phyloP scores from a whole-genome alignment of 2,888 invertebrate genomes.

The Halocaridina rubra region DNA sequence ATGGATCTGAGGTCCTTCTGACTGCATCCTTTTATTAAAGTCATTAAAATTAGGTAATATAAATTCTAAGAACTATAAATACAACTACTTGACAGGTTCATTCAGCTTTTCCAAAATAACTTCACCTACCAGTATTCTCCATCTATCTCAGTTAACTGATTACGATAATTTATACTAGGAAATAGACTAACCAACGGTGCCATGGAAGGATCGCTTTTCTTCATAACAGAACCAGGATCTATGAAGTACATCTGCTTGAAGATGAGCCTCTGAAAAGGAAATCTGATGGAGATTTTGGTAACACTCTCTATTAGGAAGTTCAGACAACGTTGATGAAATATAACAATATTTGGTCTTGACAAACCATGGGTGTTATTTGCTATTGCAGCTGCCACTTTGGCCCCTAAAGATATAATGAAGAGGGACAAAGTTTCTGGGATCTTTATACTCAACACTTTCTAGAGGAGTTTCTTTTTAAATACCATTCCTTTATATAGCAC shows the following conservation, averaged over 20 bases:
- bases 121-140: too few species aligned
- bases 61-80: too few species aligned
- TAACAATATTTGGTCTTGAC: not conserved
- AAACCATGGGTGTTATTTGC: slow-evolving; percentile 25
- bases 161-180: slow-evolving; percentile 13
- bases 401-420: too few species aligned
- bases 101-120: too few species aligned
- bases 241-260: not conserved
- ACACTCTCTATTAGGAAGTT: slow-evolving; percentile 15
- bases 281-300: not conserved
- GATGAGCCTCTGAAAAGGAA: not conserved
- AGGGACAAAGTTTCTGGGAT: too few species aligned
- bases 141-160: slow-evolving; percentile 10
- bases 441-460: too few species aligned
- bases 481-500: too few species aligned
- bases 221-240: not conserved
- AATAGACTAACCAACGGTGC: not conserved
- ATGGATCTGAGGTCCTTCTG: too few species aligned
- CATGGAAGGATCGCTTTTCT: slow-evolving; percentile 15
- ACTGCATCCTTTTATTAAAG: too few species aligned
- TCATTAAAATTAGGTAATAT: too few species aligned
- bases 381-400: slow-evolving; percentile 6
- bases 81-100: too few species aligned
- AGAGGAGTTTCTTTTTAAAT: too few species aligned
- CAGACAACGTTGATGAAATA: slow-evolving; percentile 7